A percentile compares a stretch with the other conserved stretches of the same genome.
Evolutionary conservation across 2,113 vertebrate genomes (phyloP).

Genomic region (Athene cunicularia): DNA sequence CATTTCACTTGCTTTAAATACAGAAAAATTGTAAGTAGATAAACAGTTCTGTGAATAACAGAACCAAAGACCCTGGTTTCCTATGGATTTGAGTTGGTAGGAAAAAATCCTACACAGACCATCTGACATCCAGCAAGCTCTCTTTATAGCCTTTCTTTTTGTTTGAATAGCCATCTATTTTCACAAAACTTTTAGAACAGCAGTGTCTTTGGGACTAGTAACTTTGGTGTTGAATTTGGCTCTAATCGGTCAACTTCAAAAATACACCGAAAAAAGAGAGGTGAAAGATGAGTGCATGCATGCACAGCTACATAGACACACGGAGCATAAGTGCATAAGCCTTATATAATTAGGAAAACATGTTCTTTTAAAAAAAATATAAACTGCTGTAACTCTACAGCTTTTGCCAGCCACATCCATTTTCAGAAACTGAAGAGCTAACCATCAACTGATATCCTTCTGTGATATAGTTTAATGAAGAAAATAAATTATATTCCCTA

Average conservation of each 20-base stretch:
- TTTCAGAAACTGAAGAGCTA: not conserved
- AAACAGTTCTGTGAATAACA: not conserved
- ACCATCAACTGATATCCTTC: not conserved
- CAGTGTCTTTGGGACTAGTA: not conserved
- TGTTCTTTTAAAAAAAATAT: not conserved
- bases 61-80: not conserved
- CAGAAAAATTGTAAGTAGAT: not conserved
- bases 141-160: not conserved
- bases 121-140: not conserved
- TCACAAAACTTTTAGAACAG: not conserved
- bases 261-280: not conserved
- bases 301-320: not conserved
- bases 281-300: not conserved
- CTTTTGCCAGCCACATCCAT: not conserved
- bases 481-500: not conserved
- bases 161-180: not conserved
- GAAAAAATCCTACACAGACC: not conserved
- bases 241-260: not conserved
- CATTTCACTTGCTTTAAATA: constrained; percentile 8
- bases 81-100: not conserved
- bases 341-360: not conserved
- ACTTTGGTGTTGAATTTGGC: not conserved
- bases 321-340: not conserved
- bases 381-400: not conserved
- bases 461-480: not conserved